Evolutionary conservation across 2,888 invertebrate genomes (phyloP), one percentile per base, ranked within the genome.

Genomic region (Leptogaster cylindrica): DNA sequence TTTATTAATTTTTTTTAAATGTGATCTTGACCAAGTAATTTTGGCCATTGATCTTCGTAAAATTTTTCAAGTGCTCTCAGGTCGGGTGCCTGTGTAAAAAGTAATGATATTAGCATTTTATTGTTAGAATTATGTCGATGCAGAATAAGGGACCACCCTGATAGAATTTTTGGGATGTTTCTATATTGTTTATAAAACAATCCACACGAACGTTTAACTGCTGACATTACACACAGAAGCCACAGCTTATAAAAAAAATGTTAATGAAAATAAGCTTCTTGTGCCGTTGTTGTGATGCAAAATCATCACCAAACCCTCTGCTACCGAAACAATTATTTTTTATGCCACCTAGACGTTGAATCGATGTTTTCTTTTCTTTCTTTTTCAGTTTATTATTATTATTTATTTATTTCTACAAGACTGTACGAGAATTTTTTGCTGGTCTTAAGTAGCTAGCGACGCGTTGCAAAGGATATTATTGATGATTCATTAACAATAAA

Each of bases 141-240:
- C n/a, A n/a, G n/a, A n/a, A n/a, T n/a, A n/a, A n/a, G 12, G 27
- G 48, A 48, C 48, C 48, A 48, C 48, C 48, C 48, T 48, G 48
- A 25, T 48, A 25, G 48, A 48, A 48, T 25, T n/a, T 41, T 48
- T 48, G 25, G 48, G 48, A 48, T 48, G 48, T 48, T 41, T 27
- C 48, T n/a, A 6, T 48, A 5, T 5, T 48, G 25, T 48, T 48
- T 48, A 48, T 48, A 48, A 48, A 48, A 48, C 48, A 48, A 48
- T 25, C 2, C 48, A 23, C 25, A 48, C 8, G 48, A 25, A 10
- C 48, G 7, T 12, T 25, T 25, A 48, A 48, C 27, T 48, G 48
- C 48, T 48, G 48, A 48, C 48, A 48, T 25, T n/a, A n/a, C 10
- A 48, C 25, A 48, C 25, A 25, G 27, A 7, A 23, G 23, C 27